Percentiles rank a stretch among this genome's conserved stretches.
These are phyloP conservation scores for Halichoeres trimaculatus DNA, from an alignment of 2,113 vertebrate species.

Conservation along the genomic window DNA sequence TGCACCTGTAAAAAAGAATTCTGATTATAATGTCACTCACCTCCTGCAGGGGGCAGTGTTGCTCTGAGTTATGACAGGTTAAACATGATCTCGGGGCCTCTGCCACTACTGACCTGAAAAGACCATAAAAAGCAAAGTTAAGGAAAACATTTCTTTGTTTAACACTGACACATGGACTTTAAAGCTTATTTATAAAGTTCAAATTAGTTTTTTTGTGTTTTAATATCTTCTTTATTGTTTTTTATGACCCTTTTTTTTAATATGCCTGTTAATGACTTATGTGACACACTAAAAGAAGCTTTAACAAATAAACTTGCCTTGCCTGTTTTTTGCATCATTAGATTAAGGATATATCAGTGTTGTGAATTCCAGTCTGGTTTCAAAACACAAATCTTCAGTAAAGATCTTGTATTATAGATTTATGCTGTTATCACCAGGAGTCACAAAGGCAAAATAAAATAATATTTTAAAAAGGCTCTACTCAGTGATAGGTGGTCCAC, in stretches of 20 bases:
- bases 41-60: constrained; percentile 50
- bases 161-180: neutral
- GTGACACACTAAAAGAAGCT: too few relatives aligned
- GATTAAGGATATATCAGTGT: neutral
- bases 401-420: neutral
- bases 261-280: too few relatives aligned
- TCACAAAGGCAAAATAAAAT: neutral
- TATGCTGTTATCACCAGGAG: neutral
- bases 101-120: neutral
- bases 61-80: constrained; percentile 2
- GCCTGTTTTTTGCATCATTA: too few relatives aligned
- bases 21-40: constrained; percentile 23
- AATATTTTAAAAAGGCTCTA: neutral
- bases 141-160: neutral
- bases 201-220: neutral
- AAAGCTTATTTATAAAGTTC: neutral
- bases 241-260: too few relatives aligned
- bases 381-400: neutral
- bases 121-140: neutral
- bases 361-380: neutral
- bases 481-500: constrained; percentile 2
- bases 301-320: too few relatives aligned
- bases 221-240: too few relatives aligned
- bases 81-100: neutral
- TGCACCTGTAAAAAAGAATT: too few relatives aligned